phyloP scores from a whole-genome alignment of 2,797 vertebrate species.

The Alosa sapidissima region DNA sequence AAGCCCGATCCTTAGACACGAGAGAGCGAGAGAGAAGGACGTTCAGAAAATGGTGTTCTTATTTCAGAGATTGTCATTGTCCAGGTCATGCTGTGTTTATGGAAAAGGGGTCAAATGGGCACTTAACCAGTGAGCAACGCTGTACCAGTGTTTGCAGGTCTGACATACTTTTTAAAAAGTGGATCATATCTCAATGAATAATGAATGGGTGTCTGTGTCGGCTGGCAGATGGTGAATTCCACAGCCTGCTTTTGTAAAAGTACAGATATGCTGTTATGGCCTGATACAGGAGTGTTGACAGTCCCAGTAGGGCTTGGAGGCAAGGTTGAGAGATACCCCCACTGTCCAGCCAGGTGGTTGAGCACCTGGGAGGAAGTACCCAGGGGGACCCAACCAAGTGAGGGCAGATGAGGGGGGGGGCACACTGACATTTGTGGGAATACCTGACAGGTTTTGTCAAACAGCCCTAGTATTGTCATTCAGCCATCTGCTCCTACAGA shows the following conservation, averaged over 20 bases:
- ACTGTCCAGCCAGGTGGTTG: conserved; percentile 5
- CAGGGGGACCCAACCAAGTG: not conserved
- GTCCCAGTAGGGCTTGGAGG: not conserved
- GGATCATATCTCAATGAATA: not conserved
- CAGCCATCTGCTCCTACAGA: conserved; percentile 3
- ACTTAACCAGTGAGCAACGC: not conserved
- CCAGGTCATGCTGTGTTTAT: no score
- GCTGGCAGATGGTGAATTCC: conserved; percentile 4
- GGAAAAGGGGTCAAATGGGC: not conserved
- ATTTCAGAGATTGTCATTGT: no score
- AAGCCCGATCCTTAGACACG: not conserved
- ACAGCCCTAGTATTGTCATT: not conserved
- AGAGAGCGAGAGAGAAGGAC: not conserved
- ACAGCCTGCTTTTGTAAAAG: not conserved
- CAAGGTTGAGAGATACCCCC: not conserved
- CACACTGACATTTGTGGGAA: not conserved
- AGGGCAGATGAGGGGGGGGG: not conserved
- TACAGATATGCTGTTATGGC: not conserved
- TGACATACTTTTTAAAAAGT: conserved; percentile 2
- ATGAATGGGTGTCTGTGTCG: not conserved
- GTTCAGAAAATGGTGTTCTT: no score
- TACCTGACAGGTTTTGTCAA: conserved; percentile 7
- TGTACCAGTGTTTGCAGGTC: not conserved
- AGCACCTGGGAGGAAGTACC: not conserved
- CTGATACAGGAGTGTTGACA: not conserved